Evolutionary conservation across 2,888 invertebrate species (phyloP), one percentile per base, ranked within the genome.

Genomic region (Napeogenes sylphis): DNA sequence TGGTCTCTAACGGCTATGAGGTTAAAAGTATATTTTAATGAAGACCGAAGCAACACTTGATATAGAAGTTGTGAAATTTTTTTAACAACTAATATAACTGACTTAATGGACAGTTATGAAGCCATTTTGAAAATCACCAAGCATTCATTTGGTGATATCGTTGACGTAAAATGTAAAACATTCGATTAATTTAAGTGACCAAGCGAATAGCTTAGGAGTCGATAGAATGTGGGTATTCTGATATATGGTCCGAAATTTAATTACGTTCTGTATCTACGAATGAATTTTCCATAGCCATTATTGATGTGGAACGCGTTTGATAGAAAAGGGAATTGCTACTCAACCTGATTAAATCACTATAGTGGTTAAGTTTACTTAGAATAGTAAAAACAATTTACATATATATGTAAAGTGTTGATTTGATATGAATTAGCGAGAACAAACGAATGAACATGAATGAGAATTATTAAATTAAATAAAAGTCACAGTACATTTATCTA

Each of bases 141-240:
- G 74, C 79, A 83, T 83, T 77, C 76, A 80, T 79, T 75, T 77
- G 77, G 80, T 78, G 80, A 77, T 79, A 76, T 72, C 61, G 64
- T 64, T 61, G 61, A 67, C 70, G 79, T 80, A 78, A 80, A 78
- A 79, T 69, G 70, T 77, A 62, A 73, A 78, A 80, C 72, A 73
- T 76, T 78, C 74, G 76, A 76, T 77, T 75, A 79, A 76, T 73
- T 68, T 68, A 71, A 63, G 69, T 71, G 72, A 69, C 71, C 65
- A 67, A 21, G 73, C 72, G 67, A 71, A 70, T 71, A 66, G 56
- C 64, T 68, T 68, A 65, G 72, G 70, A 59, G 71, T 64, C 68
- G 65, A 71, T 74, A 70, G 73, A 64, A 76, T 76, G 74, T 75
- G 68, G 72, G 74, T 77, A 74, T 70, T 71, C 65, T 72, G 64